These are phyloP conservation scores for Puffinus mauretanicus DNA, from an alignment of 2,113 vertebrate genomes.

Conservation along the genomic window DNA sequence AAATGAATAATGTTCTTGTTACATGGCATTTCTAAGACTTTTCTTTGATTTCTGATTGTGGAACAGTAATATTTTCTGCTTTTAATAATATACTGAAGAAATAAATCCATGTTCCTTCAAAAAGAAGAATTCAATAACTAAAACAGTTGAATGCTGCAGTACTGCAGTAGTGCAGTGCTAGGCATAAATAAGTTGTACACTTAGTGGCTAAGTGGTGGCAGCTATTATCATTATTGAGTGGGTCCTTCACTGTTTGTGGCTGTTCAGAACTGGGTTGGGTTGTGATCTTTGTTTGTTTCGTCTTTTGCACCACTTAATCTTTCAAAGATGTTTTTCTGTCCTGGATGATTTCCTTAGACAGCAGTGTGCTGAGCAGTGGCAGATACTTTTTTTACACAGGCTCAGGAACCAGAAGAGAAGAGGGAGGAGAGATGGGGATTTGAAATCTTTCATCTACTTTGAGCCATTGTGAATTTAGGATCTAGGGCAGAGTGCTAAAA, in stretches of 20 bases:
- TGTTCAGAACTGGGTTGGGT: not conserved
- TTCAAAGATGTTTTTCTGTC: not conserved
- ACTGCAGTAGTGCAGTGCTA: not conserved
- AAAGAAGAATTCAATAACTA: not conserved
- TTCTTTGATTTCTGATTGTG: not conserved
- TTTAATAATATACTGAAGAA: not conserved
- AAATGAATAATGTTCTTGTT: not conserved
- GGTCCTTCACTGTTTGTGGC: not conserved
- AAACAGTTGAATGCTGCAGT: not conserved
- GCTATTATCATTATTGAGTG: not conserved
- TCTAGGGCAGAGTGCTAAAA: constrained; percentile 53
- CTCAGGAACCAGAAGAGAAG: not conserved
- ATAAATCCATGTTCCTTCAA: not conserved
- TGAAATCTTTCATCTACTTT: constrained; percentile 45
- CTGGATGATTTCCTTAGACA: not conserved
- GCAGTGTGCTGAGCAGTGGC: not conserved
- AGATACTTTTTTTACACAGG: not conserved
- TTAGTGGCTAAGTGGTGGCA: not conserved
- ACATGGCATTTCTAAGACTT: not conserved
- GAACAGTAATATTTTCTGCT: not conserved
- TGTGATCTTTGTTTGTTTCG: not conserved
- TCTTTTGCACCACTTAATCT: not conserved
- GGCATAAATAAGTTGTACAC: not conserved
- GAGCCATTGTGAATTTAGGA: constrained; percentile 62
- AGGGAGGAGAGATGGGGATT: not conserved